Evolutionary conservation across 1,140 invertebrate species (phyloP).

Genomic region (Galleria mellonella): DNA sequence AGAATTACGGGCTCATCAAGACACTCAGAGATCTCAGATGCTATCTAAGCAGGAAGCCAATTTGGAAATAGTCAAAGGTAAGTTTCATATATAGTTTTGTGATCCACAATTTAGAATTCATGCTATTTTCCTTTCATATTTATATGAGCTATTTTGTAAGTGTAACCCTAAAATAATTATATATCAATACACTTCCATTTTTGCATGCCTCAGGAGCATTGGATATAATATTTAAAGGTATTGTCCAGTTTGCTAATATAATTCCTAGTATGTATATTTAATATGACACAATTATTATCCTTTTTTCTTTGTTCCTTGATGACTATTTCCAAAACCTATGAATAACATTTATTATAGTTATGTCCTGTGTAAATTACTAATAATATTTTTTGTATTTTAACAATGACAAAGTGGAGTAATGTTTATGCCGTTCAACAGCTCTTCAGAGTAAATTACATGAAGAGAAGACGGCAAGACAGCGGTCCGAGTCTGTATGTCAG

Average conservation of each 20-base stretch:
- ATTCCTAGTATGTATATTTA: conserved; percentile 3
- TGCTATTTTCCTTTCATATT: conserved; percentile 18
- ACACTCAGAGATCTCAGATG: conserved; percentile 88
- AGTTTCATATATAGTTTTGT: conserved; percentile 16
- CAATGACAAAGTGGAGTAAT: background rate
- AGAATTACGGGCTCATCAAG: conserved; percentile 91
- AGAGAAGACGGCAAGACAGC: conserved; percentile 88
- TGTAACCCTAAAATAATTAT: conserved; percentile 18
- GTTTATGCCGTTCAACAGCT: conserved; percentile 72
- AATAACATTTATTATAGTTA: no score
- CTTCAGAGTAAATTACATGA: conserved; percentile 93
- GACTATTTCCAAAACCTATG: no score
- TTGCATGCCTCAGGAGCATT: conserved; percentile 72
- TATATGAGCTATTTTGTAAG: conserved; percentile 5
- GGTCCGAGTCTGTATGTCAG: conserved; percentile 87
- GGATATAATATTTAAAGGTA: conserved; percentile 70
- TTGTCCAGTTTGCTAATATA: conserved; percentile 47
- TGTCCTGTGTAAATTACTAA: no score
- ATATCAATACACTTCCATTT: conserved; percentile 44
- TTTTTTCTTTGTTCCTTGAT: no score
- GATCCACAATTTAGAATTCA: conserved; percentile 5
- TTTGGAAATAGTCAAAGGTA: conserved; percentile 92
- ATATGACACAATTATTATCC: no score
- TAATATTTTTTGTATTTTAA: no score
- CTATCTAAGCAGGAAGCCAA: conserved; percentile 93